Evolutionary conservation across 2,113 vertebrate genomes (phyloP).

Genomic region (Arenaria interpres): DNA sequence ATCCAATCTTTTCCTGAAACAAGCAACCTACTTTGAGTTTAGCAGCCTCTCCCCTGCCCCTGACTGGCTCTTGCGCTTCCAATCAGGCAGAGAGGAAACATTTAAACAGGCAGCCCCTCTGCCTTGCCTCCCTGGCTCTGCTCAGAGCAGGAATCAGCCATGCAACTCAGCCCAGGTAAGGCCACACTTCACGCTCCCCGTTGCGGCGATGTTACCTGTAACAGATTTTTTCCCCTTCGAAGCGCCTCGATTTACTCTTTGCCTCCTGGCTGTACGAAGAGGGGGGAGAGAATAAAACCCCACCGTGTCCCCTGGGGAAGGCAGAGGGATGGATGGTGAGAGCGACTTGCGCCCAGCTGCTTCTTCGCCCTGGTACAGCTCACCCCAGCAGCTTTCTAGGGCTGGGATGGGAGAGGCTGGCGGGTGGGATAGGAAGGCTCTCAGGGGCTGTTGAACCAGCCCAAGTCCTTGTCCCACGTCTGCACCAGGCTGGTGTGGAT

Average conservation of each 20-base stretch:
- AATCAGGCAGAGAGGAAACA: constrained; percentile 67
- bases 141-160: constrained; percentile 56
- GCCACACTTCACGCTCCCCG: neutral
- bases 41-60: constrained; percentile 58
- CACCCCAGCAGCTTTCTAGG: neutral
- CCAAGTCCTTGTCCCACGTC: neutral
- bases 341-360: neutral
- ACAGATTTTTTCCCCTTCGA: neutral
- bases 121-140: constrained; percentile 37
- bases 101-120: constrained; percentile 48
- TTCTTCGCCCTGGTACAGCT: neutral
- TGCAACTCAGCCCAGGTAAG: constrained; percentile 70
- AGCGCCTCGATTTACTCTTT: neutral
- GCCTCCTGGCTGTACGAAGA: neutral
- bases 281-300: neutral
- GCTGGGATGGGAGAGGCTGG: neutral
- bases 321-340: neutral
- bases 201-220: neutral
- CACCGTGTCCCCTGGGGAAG: neutral
- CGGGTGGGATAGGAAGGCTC: neutral
- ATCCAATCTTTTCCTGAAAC: constrained; percentile 46
- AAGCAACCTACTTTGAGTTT: constrained; percentile 36
- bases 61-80: constrained; percentile 58
- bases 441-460: neutral
- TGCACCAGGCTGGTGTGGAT: neutral